Percentiles rank a stretch among this genome's conserved stretches.
Conservation (phyloP, 2,888 invertebrate genomes). For the Trachelus tabidus region DNA sequence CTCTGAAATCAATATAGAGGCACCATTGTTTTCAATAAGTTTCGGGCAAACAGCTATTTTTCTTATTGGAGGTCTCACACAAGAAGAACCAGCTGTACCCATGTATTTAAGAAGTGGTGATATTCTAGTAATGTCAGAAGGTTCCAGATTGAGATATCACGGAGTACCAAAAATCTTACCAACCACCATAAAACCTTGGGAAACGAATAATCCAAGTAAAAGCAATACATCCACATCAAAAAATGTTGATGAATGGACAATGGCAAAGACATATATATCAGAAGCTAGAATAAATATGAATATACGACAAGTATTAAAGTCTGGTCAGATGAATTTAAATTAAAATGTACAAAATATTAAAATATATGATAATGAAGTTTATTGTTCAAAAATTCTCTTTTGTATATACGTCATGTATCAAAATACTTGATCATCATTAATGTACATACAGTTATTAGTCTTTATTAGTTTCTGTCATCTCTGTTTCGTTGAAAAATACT, state of each 20-base stretch:
- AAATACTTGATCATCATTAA: neutral
- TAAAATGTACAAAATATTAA: neutral
- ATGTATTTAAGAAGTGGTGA: slow-evolving; percentile 90
- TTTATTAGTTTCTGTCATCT: neutral
- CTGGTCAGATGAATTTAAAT: slow-evolving; percentile 68
- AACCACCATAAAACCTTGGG: slow-evolving; percentile 68
- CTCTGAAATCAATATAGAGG: slow-evolving; percentile 86
- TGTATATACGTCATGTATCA: neutral
- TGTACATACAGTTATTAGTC: neutral
- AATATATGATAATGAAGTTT: neutral
- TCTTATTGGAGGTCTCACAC: slow-evolving; percentile 85
- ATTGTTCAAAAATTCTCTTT: neutral
- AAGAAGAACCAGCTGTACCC: slow-evolving; percentile 75
- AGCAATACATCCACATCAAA: slow-evolving; percentile 2
- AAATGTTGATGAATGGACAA: slow-evolving; percentile 46
- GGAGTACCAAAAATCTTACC: slow-evolving; percentile 89
- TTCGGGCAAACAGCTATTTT: slow-evolving; percentile 97
- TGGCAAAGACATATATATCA: slow-evolving; percentile 47
- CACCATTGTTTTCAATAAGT: slow-evolving; percentile 94
- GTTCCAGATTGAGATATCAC: slow-evolving; percentile 89
- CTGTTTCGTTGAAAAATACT: neutral
- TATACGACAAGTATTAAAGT: slow-evolving; percentile 87
- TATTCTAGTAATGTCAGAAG: slow-evolving; percentile 88
- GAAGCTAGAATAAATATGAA: slow-evolving; percentile 91
- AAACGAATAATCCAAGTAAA: slow-evolving; percentile 39